Conservation (phyloP, 2,797 vertebrate genomes). For the Uromys caudimaculatus region DNA sequence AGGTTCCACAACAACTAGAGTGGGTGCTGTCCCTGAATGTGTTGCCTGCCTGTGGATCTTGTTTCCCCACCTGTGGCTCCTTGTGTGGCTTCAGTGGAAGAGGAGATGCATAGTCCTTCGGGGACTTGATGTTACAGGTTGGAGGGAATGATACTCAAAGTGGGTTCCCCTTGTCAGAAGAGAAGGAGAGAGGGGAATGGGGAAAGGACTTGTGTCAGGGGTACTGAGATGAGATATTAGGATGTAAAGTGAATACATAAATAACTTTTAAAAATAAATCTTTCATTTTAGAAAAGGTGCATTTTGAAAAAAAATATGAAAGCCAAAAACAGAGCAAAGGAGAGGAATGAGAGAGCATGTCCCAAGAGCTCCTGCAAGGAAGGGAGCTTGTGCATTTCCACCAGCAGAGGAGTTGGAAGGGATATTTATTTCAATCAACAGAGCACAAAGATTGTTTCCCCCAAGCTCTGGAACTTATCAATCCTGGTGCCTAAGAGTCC, state of each 20-base stretch:
- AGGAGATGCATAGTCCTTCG: background rate
- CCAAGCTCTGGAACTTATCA: background rate
- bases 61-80: background rate
- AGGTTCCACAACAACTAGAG: background rate
- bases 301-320: background rate
- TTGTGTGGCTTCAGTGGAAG: background rate
- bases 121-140: background rate
- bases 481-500: background rate
- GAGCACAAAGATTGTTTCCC: too few relatives aligned
- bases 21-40: background rate
- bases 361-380: too few relatives aligned
- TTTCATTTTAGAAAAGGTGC: background rate
- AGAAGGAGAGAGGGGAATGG: background rate
- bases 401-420: too few relatives aligned
- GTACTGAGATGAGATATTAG: too few relatives aligned
- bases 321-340: too few relatives aligned
- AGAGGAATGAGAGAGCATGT: too few relatives aligned
- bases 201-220: background rate
- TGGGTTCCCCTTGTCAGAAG: background rate
- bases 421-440: too few relatives aligned
- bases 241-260: too few relatives aligned
- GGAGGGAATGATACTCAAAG: background rate
- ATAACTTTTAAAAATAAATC: too few relatives aligned
- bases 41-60: background rate
- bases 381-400: too few relatives aligned